A percentile compares a stretch with the other conserved stretches of the same genome.
These are phyloP conservation scores for Agonopterix subpropinquella DNA, from an alignment of 2,888 invertebrate species.

Conservation along the genomic window DNA sequence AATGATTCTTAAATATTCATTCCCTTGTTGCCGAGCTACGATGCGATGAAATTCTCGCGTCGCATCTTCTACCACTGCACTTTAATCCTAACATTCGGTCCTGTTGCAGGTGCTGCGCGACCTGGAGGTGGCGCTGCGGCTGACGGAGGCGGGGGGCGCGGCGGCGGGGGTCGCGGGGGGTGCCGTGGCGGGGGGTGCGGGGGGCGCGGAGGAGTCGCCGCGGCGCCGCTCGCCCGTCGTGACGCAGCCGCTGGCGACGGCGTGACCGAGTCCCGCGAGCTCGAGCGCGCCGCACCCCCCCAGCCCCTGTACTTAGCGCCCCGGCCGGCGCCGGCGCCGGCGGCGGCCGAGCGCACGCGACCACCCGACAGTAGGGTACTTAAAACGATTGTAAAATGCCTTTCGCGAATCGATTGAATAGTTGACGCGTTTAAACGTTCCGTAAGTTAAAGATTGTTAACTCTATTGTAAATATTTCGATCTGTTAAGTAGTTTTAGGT, in stretches of 20 bases:
- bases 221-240: constrained; percentile 70
- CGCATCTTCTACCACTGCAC: no score
- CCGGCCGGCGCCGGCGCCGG: no score
- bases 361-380: constrained; percentile 9
- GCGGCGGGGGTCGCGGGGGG: constrained; percentile 29
- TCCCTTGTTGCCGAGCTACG: no score
- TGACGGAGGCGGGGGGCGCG: constrained; percentile 60
- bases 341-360: constrained; percentile 38
- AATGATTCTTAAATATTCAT: no score
- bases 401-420: constrained; percentile 20
- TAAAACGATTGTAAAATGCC: constrained; percentile 19
- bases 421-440: constrained; percentile 25
- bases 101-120: constrained; percentile 84
- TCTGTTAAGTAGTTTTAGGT: constrained; percentile 74
- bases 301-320: constrained; percentile 51
- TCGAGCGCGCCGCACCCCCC: constrained; percentile 47
- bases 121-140: constrained; percentile 88
- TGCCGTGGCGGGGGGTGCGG: constrained; percentile 14
- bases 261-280: constrained; percentile 56
- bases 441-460: constrained; percentile 57
- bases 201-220: constrained; percentile 73
- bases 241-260: constrained; percentile 62
- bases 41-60: no score
- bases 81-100: no score
- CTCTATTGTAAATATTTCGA: constrained; percentile 72